Percentiles rank a stretch among this genome's conserved stretches.
Conservation (phyloP, 2,797 vertebrate species). For the Acanthiza pusilla region DNA sequence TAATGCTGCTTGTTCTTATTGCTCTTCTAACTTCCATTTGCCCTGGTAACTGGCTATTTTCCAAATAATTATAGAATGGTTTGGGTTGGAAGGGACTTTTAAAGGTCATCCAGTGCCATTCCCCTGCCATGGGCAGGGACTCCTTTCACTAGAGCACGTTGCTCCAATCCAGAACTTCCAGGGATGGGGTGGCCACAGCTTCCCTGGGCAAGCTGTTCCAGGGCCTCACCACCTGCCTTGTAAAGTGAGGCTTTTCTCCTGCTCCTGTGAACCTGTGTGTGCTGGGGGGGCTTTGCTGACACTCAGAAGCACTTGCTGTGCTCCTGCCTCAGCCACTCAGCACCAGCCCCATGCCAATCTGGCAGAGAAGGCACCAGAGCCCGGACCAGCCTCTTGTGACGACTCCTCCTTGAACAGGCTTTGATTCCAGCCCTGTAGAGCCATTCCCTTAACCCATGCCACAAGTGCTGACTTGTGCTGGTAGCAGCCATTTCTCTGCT, state of each 20-base stretch:
- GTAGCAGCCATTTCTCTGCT: neutral
- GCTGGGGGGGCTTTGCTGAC: neutral
- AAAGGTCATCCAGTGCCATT: neutral
- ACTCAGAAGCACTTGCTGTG: neutral
- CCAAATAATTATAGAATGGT: neutral
- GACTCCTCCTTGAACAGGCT: neutral
- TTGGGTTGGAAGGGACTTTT: neutral
- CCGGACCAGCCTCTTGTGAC: neutral
- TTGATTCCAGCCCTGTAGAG: neutral
- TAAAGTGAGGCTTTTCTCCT: neutral
- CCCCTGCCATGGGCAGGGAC: neutral
- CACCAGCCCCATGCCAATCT: accelerated
- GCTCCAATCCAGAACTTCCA: neutral
- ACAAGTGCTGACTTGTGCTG: neutral
- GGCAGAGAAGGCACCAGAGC: neutral
- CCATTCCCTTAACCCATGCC: neutral
- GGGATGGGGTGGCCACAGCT: neutral
- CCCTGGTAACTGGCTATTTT: neutral
- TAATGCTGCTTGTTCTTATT: neutral
- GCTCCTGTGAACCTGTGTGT: neutral
- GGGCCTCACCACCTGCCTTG: neutral
- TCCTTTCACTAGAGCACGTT: neutral
- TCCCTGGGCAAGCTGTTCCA: neutral
- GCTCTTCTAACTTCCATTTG: neutral
- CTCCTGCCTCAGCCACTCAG: neutral